These are phyloP conservation scores for Tangara arthus DNA, from an alignment of 2,797 vertebrate species.

Conservation along the genomic window DNA sequence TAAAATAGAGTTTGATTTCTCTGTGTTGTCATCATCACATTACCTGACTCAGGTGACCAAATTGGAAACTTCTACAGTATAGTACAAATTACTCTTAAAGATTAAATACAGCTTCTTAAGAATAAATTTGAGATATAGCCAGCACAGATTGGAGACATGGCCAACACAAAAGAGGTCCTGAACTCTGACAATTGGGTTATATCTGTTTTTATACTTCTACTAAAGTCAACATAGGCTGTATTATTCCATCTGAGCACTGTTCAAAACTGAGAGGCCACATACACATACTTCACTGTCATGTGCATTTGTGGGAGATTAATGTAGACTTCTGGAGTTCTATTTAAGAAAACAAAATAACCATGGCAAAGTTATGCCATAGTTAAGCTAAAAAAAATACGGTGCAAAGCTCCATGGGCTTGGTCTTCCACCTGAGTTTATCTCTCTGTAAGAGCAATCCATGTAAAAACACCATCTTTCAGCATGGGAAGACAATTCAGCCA, in stretches of 20 bases:
- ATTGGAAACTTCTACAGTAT: background rate
- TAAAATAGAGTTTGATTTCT: background rate
- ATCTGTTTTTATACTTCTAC: background rate
- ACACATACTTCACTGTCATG: rapidly evolving
- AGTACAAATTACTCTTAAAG: background rate
- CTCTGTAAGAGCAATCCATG: background rate
- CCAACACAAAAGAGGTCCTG: background rate
- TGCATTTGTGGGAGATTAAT: background rate
- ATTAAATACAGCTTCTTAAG: background rate
- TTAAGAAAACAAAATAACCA: background rate
- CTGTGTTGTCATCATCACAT: background rate
- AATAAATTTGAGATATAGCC: background rate
- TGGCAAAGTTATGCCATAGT: background rate
- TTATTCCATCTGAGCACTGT: background rate
- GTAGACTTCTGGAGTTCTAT: background rate
- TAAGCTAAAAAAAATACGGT: background rate
- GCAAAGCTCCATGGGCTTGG: background rate
- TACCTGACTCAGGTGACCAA: background rate
- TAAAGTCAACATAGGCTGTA: background rate
- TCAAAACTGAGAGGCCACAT: background rate
- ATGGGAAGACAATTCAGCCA: background rate
- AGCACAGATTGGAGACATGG: background rate
- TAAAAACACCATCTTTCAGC: background rate
- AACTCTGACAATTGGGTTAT: rapidly evolving
- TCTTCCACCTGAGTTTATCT: background rate